phyloP scores from a whole-genome alignment of 2,113 vertebrate genomes.

The Phycodurus eques region DNA sequence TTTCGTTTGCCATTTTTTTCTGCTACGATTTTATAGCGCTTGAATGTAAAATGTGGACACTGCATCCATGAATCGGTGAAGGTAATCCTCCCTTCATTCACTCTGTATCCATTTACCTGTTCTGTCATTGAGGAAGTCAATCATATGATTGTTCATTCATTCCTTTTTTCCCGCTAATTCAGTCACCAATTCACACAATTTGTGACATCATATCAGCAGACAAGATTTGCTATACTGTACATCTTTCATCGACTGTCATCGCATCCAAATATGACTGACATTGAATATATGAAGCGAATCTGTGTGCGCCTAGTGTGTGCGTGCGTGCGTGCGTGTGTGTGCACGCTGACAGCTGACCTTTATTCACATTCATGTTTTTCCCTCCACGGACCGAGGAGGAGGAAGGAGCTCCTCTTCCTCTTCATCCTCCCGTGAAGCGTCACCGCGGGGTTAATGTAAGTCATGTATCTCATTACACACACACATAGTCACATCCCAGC shows the following conservation, averaged over 20 bases:
- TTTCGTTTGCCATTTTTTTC: too few relatives aligned
- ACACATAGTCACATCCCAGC: conserved; percentile 11
- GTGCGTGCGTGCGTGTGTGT: conserved; percentile 23
- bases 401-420: conserved; percentile 41
- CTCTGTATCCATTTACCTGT: too few relatives aligned
- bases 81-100: too few relatives aligned
- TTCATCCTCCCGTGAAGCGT: conserved; percentile 55
- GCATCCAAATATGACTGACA: not conserved
- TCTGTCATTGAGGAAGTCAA: too few relatives aligned
- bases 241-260: not conserved
- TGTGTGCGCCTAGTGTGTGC: not conserved
- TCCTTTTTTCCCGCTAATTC: too few relatives aligned
- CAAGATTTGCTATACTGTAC: not conserved
- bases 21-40: too few relatives aligned
- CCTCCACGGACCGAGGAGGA: conserved; percentile 32
- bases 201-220: not conserved
- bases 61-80: too few relatives aligned
- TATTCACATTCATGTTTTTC: conserved; percentile 33
- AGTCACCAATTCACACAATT: not conserved
- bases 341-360: conserved; percentile 50
- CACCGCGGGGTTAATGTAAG: conserved; percentile 64
- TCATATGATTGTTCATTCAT: too few relatives aligned
- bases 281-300: not conserved
- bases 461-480: conserved; percentile 41
- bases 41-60: too few relatives aligned